Evolutionary conservation across 2,113 vertebrate genomes (phyloP), one percentile per base, ranked within the genome.

Genomic region (Piprites chloris): DNA sequence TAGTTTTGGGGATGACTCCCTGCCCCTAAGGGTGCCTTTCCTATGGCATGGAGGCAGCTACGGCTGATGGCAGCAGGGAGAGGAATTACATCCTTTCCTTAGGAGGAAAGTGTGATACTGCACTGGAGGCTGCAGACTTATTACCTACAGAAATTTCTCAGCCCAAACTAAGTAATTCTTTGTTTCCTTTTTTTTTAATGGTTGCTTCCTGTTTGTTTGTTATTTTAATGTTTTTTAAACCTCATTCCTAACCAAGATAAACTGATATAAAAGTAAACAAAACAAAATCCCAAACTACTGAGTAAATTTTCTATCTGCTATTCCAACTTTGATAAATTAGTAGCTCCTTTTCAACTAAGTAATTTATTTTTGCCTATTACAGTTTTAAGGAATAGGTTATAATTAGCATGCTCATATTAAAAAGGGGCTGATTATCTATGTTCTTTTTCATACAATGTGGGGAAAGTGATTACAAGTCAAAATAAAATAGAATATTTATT

Each of bases 401-500:
- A 90, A 85, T 85, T 91, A 95, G 66, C 65, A 42, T 61, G 39
- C 26, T 90, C 4, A 32, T 91, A 92, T 96, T 88, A 35, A 95
- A 97, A 97, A 91, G 53, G n/a, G 24, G 58, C 33, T 96, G 82
- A 96, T 97, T 97, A 72, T 91, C 76, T 95, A 81, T 92, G 63
- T 88, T 94, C n/a, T 65, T 89, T 94, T 84, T 79, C 83, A 88
- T 95, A 83, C 80, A 95, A 90, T 53, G 92, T 79, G 72, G 72
- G 30, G 41, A 83, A 93, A 95, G 78, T 71, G 23, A 96, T 98
- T 97, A 95, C 93, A 97, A 97, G 93, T 95, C 91, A 94, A 93
- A 97, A 94, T 93, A 97, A 97, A 93, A 89, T 93, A 46, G 90
- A 97, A 95, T 97, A 96, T 98, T 97, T 97, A 95, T 96, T 97